Evolutionary conservation across 1,140 invertebrate genomes (phyloP), one percentile per base, ranked within the genome.

Genomic region (Leptopilina boulardi): DNA sequence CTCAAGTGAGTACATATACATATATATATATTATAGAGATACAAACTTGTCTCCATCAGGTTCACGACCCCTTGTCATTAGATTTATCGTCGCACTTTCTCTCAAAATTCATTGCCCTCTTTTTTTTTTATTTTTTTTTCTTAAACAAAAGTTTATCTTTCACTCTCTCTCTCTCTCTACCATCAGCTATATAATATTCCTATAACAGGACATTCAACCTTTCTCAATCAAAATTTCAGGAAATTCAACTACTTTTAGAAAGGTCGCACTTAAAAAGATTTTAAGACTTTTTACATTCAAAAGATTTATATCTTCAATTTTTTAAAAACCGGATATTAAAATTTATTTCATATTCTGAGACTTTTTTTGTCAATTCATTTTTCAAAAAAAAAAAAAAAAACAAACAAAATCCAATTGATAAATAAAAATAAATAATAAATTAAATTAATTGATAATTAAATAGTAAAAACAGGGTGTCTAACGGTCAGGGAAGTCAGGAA

Each of bases 1-100:
- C 83, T 30, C 85, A 89, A 51, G 88, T 89, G 73, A 89, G 86
- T 86, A 82, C 6, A 74, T 77, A 76, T 74, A 38, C 54, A 75
- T 59, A 11, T 23, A 26, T 4, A 38, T 6, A 38, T 9, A 5
- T 21, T 38, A 11, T 47, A 0, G 11, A 47, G 44, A 51, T 13
- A 42, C 47, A 51, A 51, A 51, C 47, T 66, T 42, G 56, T 75
- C 74, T 75, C 34, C 56, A 21, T 42, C 26, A 56, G 54, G 42
- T 26, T 51, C 75, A 72, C 70, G 70, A 71, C 70, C 26, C 26
- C 23, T 34, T 59, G 56, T 71, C 54, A 71, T 72, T 73, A 42
- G 72, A 73, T 74, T 70, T 70, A 42, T 74, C 51, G 44, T 56
- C 59, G n/a, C 38, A 13, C 42, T 77, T 34, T 74, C 76, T 66